phyloP scores from a whole-genome alignment of 2,113 vertebrate species.

The Poeciliopsis turrubarensis region DNA sequence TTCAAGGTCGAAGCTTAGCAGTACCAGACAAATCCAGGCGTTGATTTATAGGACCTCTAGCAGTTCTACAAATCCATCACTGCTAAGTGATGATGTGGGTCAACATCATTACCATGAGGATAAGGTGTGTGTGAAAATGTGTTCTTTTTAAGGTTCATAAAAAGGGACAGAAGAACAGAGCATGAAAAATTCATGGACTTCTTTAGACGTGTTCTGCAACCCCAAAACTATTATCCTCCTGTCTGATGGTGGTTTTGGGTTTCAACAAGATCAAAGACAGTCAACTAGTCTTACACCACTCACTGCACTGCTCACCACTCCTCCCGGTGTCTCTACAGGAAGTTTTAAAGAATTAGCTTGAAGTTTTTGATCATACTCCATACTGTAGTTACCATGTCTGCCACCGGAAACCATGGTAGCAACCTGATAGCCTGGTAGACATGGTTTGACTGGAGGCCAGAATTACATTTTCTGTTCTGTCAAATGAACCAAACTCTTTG shows the following conservation, averaged over 20 bases:
- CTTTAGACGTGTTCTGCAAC: conserved; percentile 8
- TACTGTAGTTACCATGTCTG: not conserved
- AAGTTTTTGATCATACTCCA: not conserved
- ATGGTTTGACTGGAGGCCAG: too few relatives aligned
- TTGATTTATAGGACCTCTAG: not conserved
- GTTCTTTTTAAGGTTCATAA: conserved; percentile 3
- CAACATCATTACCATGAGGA: conserved; percentile 20
- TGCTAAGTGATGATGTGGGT: conserved; percentile 9
- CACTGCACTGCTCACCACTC: not conserved
- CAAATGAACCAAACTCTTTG: too few relatives aligned
- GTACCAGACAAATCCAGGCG: not conserved
- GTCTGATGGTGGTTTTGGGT: not conserved
- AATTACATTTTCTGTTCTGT: too few relatives aligned
- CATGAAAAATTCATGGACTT: conserved; percentile 26
- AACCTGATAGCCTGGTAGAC: too few relatives aligned
- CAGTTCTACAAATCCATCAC: conserved; percentile 4
- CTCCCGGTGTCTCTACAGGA: not conserved
- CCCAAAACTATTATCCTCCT: not conserved
- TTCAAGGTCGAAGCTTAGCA: not conserved
- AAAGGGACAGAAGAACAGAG: not conserved
- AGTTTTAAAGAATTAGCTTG: not conserved
- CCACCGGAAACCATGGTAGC: not conserved
- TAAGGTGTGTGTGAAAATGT: not conserved
- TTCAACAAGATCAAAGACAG: conserved; percentile 1
- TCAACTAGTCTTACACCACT: not conserved